These are phyloP conservation scores for Eristalis arbustorum DNA, from an alignment of 2,888 invertebrate genomes.

Conservation along the genomic window DNA sequence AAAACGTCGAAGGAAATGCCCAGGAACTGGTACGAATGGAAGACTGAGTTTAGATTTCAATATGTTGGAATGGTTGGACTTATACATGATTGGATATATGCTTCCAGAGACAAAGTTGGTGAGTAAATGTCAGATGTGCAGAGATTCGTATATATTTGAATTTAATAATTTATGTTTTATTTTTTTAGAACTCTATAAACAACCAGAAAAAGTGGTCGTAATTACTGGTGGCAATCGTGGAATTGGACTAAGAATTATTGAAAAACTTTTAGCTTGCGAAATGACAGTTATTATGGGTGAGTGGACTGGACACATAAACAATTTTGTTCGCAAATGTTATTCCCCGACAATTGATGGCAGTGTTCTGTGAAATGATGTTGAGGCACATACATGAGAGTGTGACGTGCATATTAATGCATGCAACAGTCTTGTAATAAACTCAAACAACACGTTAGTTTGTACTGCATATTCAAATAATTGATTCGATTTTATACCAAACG, in stretches of 20 bases:
- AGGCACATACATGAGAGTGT: no score
- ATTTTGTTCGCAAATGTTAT: background rate
- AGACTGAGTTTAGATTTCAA: constrained; percentile 78
- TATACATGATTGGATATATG: constrained; percentile 76
- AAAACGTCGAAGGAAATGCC: constrained; percentile 79
- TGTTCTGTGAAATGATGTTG: no score
- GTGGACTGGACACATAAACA: constrained; percentile 71
- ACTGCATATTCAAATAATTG: no score
- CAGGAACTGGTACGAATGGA: constrained; percentile 79
- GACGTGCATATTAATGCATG: no score
- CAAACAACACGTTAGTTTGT: background rate
- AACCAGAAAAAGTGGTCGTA: constrained; percentile 86
- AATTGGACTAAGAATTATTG: constrained; percentile 89
- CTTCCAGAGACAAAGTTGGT: constrained; percentile 78
- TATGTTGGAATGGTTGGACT: constrained; percentile 77
- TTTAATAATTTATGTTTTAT: background rate
- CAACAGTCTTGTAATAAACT: background rate
- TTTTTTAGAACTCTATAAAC: constrained; percentile 79
- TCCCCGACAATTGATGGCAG: background rate
- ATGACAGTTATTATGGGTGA: constrained; percentile 88
- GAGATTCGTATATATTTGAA: background rate
- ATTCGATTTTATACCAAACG: no score
- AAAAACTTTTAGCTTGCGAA: constrained; percentile 87
- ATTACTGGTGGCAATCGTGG: constrained; percentile 94
- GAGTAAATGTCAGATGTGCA: constrained; percentile 63